Conservation (phyloP, 2,888 invertebrate genomes). For the Mycalesis mineus region DNA sequence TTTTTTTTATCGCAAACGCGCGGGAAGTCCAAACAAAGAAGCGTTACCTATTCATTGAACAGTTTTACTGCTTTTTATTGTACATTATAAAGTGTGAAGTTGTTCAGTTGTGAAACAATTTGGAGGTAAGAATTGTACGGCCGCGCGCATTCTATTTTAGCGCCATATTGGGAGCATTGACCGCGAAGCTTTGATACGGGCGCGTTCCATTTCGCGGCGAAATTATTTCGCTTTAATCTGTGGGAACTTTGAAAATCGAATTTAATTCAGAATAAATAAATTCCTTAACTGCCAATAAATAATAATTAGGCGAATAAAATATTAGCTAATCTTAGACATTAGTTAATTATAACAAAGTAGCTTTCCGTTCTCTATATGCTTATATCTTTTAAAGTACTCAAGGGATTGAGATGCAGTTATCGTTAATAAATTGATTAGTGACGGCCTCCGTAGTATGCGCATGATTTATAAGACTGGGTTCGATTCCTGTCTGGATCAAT, state of each 20-base stretch:
- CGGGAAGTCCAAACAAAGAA: slow-evolving; percentile 8
- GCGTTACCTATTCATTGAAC: slow-evolving; percentile 15
- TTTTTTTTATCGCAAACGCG: slow-evolving; percentile 2
- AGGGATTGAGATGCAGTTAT: too few relatives aligned
- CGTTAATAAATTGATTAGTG: too few relatives aligned
- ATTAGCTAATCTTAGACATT: too few relatives aligned
- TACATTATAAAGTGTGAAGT: slow-evolving; percentile 39
- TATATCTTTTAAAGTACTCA: too few relatives aligned
- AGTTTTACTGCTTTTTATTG: slow-evolving; percentile 18
- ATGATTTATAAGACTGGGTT: too few relatives aligned
- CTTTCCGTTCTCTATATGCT: too few relatives aligned
- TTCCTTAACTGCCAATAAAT: too few relatives aligned
- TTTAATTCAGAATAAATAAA: too few relatives aligned
- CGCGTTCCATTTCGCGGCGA: slow-evolving; percentile 14
- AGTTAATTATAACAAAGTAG: too few relatives aligned
- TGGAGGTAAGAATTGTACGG: slow-evolving; percentile 72
- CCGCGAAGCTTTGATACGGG: slow-evolving; percentile 33
- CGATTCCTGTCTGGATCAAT: too few relatives aligned
- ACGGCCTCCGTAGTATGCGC: too few relatives aligned
- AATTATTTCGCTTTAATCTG: slow-evolving; percentile 11
- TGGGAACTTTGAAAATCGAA: slow-evolving; percentile 5
- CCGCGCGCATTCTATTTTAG: slow-evolving; percentile 74
- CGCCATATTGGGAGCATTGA: slow-evolving; percentile 69
- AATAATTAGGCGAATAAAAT: too few relatives aligned
- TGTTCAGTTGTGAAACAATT: slow-evolving; percentile 55